Evolutionary conservation across 2,888 invertebrate genomes (phyloP).

Genomic region (Orthosia gothica): DNA sequence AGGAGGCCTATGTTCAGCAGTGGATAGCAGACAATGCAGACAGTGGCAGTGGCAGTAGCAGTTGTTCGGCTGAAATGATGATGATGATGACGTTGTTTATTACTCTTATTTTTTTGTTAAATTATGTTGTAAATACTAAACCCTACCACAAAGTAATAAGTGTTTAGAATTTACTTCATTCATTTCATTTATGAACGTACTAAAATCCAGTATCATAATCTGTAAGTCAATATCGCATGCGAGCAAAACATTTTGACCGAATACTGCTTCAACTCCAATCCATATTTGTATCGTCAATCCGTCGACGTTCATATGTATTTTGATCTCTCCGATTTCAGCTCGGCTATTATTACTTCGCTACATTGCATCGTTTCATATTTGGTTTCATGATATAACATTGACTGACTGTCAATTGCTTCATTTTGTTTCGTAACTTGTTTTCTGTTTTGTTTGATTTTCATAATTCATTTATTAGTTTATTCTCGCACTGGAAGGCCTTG

Average conservation of each 20-base stretch:
- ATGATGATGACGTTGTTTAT: too few species aligned
- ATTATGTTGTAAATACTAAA: too few species aligned
- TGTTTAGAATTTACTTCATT: background rate
- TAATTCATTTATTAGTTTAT: too few species aligned
- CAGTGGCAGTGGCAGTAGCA: too few species aligned
- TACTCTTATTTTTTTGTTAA: too few species aligned
- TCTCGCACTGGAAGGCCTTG: too few species aligned
- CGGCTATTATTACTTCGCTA: slow-evolving; percentile 23
- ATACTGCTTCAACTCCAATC: slow-evolving; percentile 17
- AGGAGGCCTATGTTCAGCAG: too few species aligned
- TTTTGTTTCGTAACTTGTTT: slow-evolving; percentile 1
- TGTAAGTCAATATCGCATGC: background rate
- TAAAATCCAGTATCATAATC: background rate
- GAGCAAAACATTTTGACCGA: slow-evolving; percentile 14
- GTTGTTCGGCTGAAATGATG: too few species aligned
- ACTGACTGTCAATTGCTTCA: slow-evolving; percentile 29
- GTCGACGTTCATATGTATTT: slow-evolving; percentile 47
- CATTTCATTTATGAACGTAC: background rate
- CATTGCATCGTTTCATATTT: slow-evolving; percentile 26
- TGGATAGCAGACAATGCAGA: too few species aligned
- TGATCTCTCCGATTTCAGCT: slow-evolving; percentile 31
- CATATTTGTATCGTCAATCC: slow-evolving; percentile 23
- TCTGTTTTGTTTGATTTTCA: background rate
- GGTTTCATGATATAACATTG: slow-evolving; percentile 4
- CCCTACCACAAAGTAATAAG: too few species aligned